Percentiles rank a stretch among this genome's conserved stretches.
Evolutionary conservation across 2,113 vertebrate species (phyloP).

Genomic region (Amphilophus citrinellus): DNA sequence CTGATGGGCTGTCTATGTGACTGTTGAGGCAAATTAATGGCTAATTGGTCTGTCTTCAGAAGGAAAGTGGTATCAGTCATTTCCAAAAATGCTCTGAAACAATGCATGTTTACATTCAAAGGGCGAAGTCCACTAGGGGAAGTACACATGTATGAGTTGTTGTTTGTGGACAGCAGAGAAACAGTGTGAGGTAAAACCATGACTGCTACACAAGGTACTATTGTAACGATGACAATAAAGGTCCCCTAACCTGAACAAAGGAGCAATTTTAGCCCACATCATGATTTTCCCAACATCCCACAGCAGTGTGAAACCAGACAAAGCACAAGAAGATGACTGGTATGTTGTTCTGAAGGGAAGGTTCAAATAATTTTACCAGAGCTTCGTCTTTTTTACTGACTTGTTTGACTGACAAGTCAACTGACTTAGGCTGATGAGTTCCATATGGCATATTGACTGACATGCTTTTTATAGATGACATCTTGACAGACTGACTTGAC

Average conservation of each 20-base stretch:
- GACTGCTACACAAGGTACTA: not conserved
- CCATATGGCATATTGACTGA: not conserved
- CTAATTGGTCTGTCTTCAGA: not conserved
- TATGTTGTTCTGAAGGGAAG: not conserved
- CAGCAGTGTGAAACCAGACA: not conserved
- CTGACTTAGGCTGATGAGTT: not conserved
- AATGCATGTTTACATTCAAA: not conserved
- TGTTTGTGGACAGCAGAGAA: not conserved
- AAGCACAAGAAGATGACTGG: not conserved
- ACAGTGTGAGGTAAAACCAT: not conserved
- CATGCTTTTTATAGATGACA: constrained; percentile 11
- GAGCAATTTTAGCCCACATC: not conserved
- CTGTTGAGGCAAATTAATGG: constrained; percentile 22
- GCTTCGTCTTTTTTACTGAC: not conserved
- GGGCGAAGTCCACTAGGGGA: not conserved
- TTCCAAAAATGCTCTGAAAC: not conserved
- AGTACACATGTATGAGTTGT: not conserved
- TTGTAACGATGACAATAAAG: not conserved
- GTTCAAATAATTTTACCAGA: not conserved
- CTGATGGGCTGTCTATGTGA: constrained; percentile 25
- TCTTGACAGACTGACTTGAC: constrained; percentile 11
- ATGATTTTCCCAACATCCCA: not conserved
- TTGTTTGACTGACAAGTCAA: constrained; percentile 8
- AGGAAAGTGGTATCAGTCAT: not conserved
- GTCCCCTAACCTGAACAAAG: not conserved